Conservation (phyloP, 2,113 vertebrate species). For the Chaetodon trifascialis region DNA sequence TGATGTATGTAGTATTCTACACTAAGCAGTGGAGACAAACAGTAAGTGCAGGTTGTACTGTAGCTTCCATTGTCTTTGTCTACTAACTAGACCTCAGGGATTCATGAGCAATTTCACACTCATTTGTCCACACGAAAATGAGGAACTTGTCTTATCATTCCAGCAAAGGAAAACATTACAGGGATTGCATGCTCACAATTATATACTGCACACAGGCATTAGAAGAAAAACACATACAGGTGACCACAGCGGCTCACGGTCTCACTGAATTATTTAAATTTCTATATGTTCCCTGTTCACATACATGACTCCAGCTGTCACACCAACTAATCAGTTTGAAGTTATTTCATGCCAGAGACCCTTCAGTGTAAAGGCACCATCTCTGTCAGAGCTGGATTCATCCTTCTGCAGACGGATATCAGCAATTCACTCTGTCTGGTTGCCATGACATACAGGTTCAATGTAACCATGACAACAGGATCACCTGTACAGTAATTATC, state of each 20-base stretch:
- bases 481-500: constrained; percentile 49
- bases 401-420: constrained; percentile 28
- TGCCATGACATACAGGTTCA: constrained; percentile 51
- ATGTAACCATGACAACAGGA: constrained; percentile 76
- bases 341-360: constrained; percentile 9
- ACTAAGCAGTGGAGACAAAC: not conserved
- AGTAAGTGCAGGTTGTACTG: constrained; percentile 13
- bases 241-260: not conserved
- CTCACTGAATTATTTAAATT: constrained; percentile 9
- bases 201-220: not conserved
- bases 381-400: not conserved
- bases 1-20: not conserved
- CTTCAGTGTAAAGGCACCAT: constrained; percentile 5
- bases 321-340: constrained; percentile 8
- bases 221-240: not conserved
- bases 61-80: constrained; percentile 12
- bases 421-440: constrained; percentile 34
- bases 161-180: not conserved
- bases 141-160: constrained; percentile 12
- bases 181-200: not conserved
- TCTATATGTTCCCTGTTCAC: not conserved
- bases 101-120: constrained; percentile 52
- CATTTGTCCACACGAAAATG: constrained; percentile 5
- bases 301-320: constrained; percentile 14
- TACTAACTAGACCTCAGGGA: constrained; percentile 46